A percentile compares a stretch with the other conserved stretches of the same genome.
Conservation (phyloP, 2,797 vertebrate species). For the Bufotes viridis region DNA sequence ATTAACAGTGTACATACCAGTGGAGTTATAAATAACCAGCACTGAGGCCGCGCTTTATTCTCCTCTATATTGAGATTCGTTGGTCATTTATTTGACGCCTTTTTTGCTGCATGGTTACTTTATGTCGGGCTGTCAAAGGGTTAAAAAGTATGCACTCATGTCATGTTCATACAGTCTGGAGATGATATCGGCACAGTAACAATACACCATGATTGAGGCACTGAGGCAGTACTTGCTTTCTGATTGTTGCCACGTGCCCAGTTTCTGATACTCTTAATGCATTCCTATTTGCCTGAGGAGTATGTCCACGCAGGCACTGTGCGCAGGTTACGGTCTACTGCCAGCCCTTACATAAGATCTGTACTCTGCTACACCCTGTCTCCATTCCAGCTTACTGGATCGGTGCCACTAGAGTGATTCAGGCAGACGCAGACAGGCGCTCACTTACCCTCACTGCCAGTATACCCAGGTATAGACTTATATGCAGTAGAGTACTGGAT, state of each 20-base stretch:
- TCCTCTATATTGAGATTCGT: background rate
- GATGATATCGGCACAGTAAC: background rate
- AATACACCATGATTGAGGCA: background rate
- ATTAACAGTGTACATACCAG: constrained; percentile 43
- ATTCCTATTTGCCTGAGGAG: background rate
- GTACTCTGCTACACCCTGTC: constrained; percentile 52
- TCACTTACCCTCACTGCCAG: constrained; percentile 2
- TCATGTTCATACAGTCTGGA: background rate
- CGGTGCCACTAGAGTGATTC: constrained; percentile 46
- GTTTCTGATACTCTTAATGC: background rate
- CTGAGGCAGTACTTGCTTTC: constrained; percentile 12
- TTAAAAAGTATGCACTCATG: background rate
- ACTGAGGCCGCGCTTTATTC: background rate
- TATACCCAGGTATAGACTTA: constrained; percentile 6
- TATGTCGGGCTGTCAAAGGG: background rate
- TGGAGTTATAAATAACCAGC: constrained; percentile 29
- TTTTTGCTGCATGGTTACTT: background rate
- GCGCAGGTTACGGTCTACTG: constrained; percentile 13
- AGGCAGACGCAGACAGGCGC: constrained; percentile 43
- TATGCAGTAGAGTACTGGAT: background rate
- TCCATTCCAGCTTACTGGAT: constrained; percentile 45
- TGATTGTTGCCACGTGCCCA: constrained; percentile 9
- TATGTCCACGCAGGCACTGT: constrained; percentile 39
- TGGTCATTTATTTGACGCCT: background rate
- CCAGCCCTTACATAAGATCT: constrained; percentile 52